Percentiles rank a stretch among this genome's conserved stretches.
Evolutionary conservation across 1,140 invertebrate genomes (phyloP).

Genomic region (Gyrodactylus bullatarudis): DNA sequence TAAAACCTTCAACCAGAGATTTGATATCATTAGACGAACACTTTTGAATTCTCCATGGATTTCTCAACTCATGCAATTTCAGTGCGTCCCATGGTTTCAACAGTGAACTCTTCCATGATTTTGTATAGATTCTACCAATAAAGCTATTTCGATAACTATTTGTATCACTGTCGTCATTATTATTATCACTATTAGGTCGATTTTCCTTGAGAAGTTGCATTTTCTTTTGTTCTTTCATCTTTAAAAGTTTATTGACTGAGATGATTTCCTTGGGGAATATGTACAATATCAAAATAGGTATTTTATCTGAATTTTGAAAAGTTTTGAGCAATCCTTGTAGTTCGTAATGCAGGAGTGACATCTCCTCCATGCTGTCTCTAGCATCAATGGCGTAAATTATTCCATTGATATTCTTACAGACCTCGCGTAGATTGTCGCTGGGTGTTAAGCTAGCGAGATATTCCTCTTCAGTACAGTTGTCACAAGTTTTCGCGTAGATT

Average conservation of each 20-base stretch:
- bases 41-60: background rate
- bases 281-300: background rate
- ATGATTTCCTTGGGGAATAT: background rate
- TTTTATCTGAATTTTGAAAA: background rate
- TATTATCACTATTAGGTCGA: too few relatives aligned
- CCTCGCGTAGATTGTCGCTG: background rate
- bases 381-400: background rate
- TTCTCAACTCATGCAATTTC: background rate
- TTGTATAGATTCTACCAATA: background rate
- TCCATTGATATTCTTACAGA: background rate
- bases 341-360: background rate
- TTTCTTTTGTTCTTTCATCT: too few relatives aligned
- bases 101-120: background rate
- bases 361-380: background rate
- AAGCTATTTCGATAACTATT: too few relatives aligned
- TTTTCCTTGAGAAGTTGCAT: too few relatives aligned
- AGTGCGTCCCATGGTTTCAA: background rate
- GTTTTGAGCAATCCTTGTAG: background rate
- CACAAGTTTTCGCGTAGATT: too few relatives aligned
- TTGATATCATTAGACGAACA: background rate
- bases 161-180: too few relatives aligned
- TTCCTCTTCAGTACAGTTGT: background rate
- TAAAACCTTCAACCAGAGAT: background rate
- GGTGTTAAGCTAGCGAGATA: background rate
- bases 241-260: too few relatives aligned